A percentile compares a stretch with the other conserved stretches of the same genome.
These are phyloP conservation scores for Siniperca obscura DNA, from an alignment of 2,797 vertebrate genomes.

Conservation along the genomic window DNA sequence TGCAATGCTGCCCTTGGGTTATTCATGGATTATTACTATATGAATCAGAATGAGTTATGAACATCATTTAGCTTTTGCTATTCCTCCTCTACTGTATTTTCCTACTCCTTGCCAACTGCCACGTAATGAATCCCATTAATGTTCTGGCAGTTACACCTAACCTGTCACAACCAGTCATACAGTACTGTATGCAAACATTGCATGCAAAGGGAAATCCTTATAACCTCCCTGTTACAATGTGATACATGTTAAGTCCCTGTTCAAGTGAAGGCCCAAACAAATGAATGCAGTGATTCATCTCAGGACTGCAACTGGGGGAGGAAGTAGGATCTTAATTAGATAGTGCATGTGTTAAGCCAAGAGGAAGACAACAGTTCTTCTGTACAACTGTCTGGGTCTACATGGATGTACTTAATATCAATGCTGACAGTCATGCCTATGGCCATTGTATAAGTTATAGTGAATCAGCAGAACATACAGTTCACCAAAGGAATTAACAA, in stretches of 20 bases:
- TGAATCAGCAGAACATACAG: slow-evolving; percentile 1
- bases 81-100: neutral
- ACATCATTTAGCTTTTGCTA: slow-evolving; percentile 6
- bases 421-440: neutral
- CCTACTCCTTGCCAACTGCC: neutral
- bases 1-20: neutral
- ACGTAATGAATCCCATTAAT: slow-evolving; percentile 14
- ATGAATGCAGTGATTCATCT: neutral
- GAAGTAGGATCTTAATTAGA: slow-evolving; percentile 28
- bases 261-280: neutral
- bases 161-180: neutral
- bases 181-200: neutral
- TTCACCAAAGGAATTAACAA: neutral
- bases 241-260: neutral
- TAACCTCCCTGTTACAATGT: neutral
- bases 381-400: neutral
- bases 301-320: slow-evolving; percentile 16
- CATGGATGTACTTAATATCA: neutral
- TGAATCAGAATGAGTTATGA: slow-evolving; percentile 24
- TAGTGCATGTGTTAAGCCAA: neutral
- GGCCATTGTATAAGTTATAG: neutral
- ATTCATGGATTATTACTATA: slow-evolving; percentile 8
- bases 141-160: neutral
- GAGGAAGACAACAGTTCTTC: slow-evolving; percentile 40
- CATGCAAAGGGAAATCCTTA: neutral